phyloP scores from a whole-genome alignment of 1,140 invertebrate species.

The Polyergus mexicanus region DNA sequence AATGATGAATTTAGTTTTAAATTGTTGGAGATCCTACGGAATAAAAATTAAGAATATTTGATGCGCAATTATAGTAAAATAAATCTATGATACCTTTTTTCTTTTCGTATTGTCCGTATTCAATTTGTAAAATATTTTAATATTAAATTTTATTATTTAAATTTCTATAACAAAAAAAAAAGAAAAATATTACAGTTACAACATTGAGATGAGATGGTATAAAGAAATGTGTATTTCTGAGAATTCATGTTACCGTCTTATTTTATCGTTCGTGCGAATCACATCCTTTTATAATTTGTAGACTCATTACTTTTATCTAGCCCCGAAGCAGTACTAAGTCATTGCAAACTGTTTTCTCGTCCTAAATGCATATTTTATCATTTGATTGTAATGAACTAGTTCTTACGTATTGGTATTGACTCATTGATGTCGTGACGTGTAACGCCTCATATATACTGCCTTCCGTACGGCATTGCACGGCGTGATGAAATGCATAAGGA shows the following conservation, averaged over 20 bases:
- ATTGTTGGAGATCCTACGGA: not conserved
- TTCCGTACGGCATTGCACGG: not conserved
- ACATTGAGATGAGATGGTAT: not conserved
- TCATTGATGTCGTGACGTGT: conserved; percentile 35
- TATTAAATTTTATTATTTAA: not conserved
- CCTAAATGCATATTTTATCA: conserved; percentile 72
- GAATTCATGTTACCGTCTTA: not conserved
- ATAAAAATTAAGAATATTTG: not conserved
- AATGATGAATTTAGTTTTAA: not conserved
- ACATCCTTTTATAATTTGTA: conserved; percentile 18
- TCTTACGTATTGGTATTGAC: conserved; percentile 53
- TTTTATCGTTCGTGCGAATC: conserved; percentile 5
- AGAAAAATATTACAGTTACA: not conserved
- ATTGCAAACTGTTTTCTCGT: conserved; percentile 54
- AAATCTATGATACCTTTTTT: not conserved
- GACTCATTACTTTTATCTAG: conserved; percentile 18
- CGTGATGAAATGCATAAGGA: conserved; percentile 16
- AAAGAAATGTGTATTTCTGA: conserved; percentile 2
- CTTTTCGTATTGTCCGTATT: not conserved
- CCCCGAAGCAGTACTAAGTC: conserved; percentile 2
- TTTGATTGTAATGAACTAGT: conserved; percentile 57
- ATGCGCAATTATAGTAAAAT: not conserved
- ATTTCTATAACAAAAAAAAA: not conserved
- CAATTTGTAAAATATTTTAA: not conserved
- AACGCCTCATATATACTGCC: conserved; percentile 40